Evolutionary conservation across 2,888 invertebrate genomes (phyloP), one percentile per base, ranked within the genome.

Genomic region (Orgyia antiqua): DNA sequence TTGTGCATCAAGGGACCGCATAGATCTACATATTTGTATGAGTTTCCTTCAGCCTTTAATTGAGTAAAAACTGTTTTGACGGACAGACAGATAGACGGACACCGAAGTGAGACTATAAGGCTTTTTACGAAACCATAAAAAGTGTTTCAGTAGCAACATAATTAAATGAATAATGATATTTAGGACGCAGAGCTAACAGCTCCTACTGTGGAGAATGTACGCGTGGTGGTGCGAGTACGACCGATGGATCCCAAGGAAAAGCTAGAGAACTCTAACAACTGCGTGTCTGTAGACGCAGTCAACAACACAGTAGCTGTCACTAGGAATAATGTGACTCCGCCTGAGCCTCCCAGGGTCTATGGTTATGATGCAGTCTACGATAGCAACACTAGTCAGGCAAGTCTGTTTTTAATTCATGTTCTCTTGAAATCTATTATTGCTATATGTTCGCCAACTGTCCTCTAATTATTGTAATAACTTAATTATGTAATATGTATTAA

Each of bases 321-420:
- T 24, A 92, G 94, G 70, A 92, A 92, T 28, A 91, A 91, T 55
- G 90, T 90, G 18, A 87, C 88, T 0, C 89, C 89, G 1, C 90
- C 90, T 7, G 94, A 95, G 57, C 93, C 94, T 15, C 93, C 95
- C 0, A 94, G 98, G 75, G 89, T 92, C 0, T 99, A 97, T 71
- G 95, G 94, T 6, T 99, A 98, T 68, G 99, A 99, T 76, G 93
- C 95, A 24, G 96, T 98, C 15, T 99, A 98, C 74, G 94, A 93
- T 28, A 90, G 90, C 10, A 91, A 92, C 49, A 94, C 96, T 0
- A 93, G 93, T 37, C 94, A 97, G 88, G 94, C 95, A 61, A 31
- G 58, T 41, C n/a, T n/a, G n/a, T n/a, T n/a, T n/a, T n/a, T n/a
- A 12, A 7, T 17, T 4, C 7, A 5, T 17, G 4, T 5, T 17